These are phyloP conservation scores for Typhlomys cinereus DNA, from an alignment of 2,113 vertebrate genomes.

Conservation along the genomic window DNA sequence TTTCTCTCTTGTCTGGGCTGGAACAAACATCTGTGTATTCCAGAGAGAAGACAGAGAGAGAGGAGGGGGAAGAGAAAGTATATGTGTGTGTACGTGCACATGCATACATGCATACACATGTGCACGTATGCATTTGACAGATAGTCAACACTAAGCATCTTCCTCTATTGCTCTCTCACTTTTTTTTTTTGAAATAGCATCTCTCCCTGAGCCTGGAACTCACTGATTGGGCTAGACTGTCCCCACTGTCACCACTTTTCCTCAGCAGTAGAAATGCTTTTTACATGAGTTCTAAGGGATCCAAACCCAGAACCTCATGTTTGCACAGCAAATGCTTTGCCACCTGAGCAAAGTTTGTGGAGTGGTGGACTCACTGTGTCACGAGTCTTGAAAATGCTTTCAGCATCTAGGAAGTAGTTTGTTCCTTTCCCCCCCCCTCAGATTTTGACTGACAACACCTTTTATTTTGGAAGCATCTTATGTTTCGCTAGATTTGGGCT, in stretches of 20 bases:
- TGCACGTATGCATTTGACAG: background rate
- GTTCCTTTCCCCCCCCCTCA: conserved; percentile 39
- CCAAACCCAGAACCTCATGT: background rate
- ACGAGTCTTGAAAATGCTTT: background rate
- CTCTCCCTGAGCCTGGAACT: background rate
- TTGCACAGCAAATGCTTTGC: background rate
- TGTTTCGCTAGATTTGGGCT: background rate
- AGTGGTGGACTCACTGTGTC: background rate
- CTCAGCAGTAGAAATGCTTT: background rate
- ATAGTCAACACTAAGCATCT: background rate
- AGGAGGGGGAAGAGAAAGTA: too few species aligned
- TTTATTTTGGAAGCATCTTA: background rate
- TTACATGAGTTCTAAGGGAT: background rate
- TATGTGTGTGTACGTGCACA: background rate
- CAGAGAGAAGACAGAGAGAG: background rate
- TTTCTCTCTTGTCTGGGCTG: background rate
- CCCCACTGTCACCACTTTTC: background rate
- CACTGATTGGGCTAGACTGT: background rate
- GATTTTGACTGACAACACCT: background rate
- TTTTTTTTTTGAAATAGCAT: background rate
- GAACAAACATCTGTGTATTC: background rate
- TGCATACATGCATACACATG: too few species aligned
- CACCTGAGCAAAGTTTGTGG: background rate
- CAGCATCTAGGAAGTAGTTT: background rate
- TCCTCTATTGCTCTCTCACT: background rate